Percentiles rank a stretch among this genome's conserved stretches.
These are phyloP conservation scores for Colistium nudipinnis DNA, from an alignment of 2,113 vertebrate species.

Conservation along the genomic window DNA sequence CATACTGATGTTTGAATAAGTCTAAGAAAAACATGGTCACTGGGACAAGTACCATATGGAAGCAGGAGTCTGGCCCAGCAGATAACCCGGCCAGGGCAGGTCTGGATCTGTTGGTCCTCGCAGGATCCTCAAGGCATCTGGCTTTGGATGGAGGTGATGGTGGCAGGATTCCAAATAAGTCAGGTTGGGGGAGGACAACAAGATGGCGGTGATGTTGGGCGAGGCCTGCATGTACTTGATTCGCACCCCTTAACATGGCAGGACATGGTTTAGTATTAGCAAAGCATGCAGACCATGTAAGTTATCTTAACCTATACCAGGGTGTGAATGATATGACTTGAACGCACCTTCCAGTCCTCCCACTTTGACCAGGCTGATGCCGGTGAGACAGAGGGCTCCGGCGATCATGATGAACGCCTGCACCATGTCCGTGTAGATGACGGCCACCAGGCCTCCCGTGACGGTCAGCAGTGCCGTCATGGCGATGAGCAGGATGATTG, in stretches of 20 bases:
- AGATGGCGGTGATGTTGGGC: slow-evolving; percentile 89
- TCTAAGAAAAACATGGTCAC: not conserved
- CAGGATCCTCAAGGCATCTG: slow-evolving; percentile 88
- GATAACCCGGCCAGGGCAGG: slow-evolving; percentile 93
- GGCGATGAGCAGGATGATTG: slow-evolving; percentile 90
- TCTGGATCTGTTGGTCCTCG: slow-evolving; percentile 89
- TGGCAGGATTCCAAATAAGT: slow-evolving; percentile 86
- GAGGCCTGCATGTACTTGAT: slow-evolving; percentile 90
- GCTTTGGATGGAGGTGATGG: slow-evolving; percentile 85
- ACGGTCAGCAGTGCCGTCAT: slow-evolving; percentile 94
- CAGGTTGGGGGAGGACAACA: slow-evolving; percentile 87
- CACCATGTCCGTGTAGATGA: slow-evolving; percentile 95
- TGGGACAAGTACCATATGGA: slow-evolving; percentile 87
- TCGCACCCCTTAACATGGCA: slow-evolving; percentile 79
- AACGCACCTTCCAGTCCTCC: slow-evolving; percentile 88
- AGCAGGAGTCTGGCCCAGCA: slow-evolving; percentile 93
- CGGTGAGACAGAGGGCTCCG: slow-evolving; percentile 90
- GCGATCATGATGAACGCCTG: slow-evolving; percentile 94
- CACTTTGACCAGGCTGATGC: slow-evolving; percentile 88
- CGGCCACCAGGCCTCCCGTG: slow-evolving; percentile 93
- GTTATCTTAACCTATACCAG: not conserved
- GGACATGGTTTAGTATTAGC: not conserved
- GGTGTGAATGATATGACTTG: not conserved
- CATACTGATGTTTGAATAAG: too few species aligned
- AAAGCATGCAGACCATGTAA: not conserved